These are phyloP conservation scores for Gandaritis pyraliata DNA, from an alignment of 2,888 invertebrate species.

Conservation along the genomic window DNA sequence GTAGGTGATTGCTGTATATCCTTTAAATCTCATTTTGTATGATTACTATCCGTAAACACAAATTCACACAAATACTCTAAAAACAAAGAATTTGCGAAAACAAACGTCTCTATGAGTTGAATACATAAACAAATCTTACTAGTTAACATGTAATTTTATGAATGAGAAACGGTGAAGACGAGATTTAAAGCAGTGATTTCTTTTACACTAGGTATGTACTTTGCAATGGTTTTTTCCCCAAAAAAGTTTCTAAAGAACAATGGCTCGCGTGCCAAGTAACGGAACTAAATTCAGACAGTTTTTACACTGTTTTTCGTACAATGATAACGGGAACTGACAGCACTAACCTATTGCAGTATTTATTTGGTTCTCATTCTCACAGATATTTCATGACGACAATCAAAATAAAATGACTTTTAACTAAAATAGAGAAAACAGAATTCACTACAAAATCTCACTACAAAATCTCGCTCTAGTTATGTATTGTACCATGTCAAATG, in stretches of 20 bases:
- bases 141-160: slow-evolving; percentile 11
- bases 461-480: neutral
- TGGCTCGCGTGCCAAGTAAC: slow-evolving; percentile 25
- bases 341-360: slow-evolving; percentile 14
- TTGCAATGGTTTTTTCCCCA: slow-evolving; percentile 13
- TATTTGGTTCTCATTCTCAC: slow-evolving; percentile 6
- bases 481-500: too few relatives aligned
- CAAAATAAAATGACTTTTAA: neutral
- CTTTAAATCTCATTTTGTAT: neutral
- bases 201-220: slow-evolving; percentile 5
- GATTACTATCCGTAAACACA: neutral
- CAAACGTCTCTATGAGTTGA: slow-evolving; percentile 13
- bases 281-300: slow-evolving; percentile 24
- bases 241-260: slow-evolving; percentile 21
- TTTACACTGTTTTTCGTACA: slow-evolving; percentile 16
- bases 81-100: slow-evolving; percentile 8
- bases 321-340: slow-evolving; percentile 21
- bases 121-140: slow-evolving; percentile 5
- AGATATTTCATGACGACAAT: slow-evolving; percentile 6
- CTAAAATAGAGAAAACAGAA: neutral
- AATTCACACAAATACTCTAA: neutral
- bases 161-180: slow-evolving; percentile 14
- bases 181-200: slow-evolving; percentile 1
- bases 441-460: neutral
- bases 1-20: slow-evolving; percentile 10